These are phyloP conservation scores for Melanotus villosus DNA, from an alignment of 2,888 invertebrate species.

Conservation along the genomic window DNA sequence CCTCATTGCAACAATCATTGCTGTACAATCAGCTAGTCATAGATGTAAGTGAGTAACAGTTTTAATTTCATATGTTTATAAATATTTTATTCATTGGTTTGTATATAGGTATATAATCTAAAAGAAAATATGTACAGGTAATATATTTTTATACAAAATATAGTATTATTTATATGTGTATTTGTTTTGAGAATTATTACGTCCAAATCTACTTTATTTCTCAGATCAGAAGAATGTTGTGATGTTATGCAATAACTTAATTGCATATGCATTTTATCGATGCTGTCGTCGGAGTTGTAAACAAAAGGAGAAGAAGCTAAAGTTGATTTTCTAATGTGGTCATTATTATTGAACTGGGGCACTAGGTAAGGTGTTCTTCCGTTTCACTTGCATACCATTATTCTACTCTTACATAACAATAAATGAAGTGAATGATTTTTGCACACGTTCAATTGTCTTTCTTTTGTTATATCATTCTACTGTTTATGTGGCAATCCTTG, in stretches of 20 bases:
- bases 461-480: no score
- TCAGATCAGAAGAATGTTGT: background rate
- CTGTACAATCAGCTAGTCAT: conserved; percentile 70
- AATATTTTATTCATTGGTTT: conserved; percentile 46
- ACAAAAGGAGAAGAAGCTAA: no score
- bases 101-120: conserved; percentile 45
- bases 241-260: background rate
- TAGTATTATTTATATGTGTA: conserved; percentile 65
- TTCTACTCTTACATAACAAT: no score
- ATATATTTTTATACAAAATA: conserved; percentile 68
- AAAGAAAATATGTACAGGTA: conserved; percentile 62
- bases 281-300: no score
- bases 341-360: no score
- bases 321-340: no score
- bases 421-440: no score
- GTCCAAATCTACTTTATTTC: background rate
- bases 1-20: conserved; percentile 69
- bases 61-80: conserved; percentile 44
- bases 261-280: no score
- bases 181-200: conserved; percentile 39
- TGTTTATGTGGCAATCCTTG: no score
- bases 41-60: conserved; percentile 63
- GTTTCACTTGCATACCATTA: no score
- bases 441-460: no score
- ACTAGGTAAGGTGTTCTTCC: no score